Evolutionary conservation across 2,888 invertebrate species (phyloP), one percentile per base, ranked within the genome.

Genomic region (Cosmorhoe ocellata): DNA sequence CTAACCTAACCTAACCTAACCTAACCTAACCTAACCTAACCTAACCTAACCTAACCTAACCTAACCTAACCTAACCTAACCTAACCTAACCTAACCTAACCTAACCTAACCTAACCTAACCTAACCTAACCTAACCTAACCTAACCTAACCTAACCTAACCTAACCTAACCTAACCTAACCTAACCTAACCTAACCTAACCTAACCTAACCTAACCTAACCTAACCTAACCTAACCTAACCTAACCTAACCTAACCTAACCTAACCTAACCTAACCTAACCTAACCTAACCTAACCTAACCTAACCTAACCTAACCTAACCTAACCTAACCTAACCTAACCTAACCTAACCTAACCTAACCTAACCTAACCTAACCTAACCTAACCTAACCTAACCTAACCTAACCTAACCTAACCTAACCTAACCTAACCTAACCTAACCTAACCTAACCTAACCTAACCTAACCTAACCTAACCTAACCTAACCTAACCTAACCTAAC

Each of bases 1-100:
- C 36, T 36, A 36, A 36, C 36, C 36, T 36, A 36, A 36, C 36
- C 36, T 36, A 36, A 36, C 36, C 36, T 36, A 36, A 36, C 36
- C 36, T 36, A 36, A 36, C 36, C 36, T 36, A 36, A 36, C 36
- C 36, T 36, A 36, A 36, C 36, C 36, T 36, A 36, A 36, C 36
- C 36, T 36, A 36, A 36, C 36, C 36, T 36, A 36, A 36, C 36
- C 36, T 36, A 36, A 36, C 36, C 36, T 36, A 36, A 36, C 36
- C 36, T 36, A 36, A 36, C 36, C 36, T 36, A 36, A 36, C 36
- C 36, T 36, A 36, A 36, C 36, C 36, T 36, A 36, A 36, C 36
- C 36, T 36, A 36, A 36, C 36, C 36, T 36, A 36, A 36, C 36
- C 36, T 36, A 36, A 36, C 36, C 36, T 36, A 36, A 36, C 36